Conservation (phyloP, 1,140 invertebrate species). For the Myzus persicae region DNA sequence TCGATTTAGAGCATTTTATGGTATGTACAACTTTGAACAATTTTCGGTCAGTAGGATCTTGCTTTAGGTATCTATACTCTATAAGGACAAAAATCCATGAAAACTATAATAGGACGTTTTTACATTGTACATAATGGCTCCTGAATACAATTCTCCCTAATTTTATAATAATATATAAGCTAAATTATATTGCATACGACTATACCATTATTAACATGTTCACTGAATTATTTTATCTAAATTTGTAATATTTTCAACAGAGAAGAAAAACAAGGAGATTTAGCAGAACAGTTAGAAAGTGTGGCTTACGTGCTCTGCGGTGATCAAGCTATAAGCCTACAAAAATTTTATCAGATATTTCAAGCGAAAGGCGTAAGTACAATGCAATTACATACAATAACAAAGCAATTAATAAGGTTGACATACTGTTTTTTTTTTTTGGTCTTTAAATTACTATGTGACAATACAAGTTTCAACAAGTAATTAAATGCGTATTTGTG, state of each 20-base stretch:
- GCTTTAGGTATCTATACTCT: no score
- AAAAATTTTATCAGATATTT: slow-evolving; percentile 79
- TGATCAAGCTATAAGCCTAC: slow-evolving; percentile 74
- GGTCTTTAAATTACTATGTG: neutral
- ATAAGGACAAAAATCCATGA: neutral
- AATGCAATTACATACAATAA: neutral
- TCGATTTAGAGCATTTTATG: neutral
- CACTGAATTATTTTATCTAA: slow-evolving; percentile 26
- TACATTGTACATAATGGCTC: neutral
- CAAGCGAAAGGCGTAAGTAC: slow-evolving; percentile 80
- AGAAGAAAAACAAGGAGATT: slow-evolving; percentile 82
- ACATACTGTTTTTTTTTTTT: neutral
- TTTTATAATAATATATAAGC: neutral
- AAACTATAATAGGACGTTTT: neutral
- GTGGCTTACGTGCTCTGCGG: slow-evolving; percentile 84
- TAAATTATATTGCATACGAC: neutral
- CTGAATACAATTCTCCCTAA: neutral
- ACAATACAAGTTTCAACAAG: neutral
- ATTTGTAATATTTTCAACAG: slow-evolving; percentile 66
- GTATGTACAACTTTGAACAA: neutral
- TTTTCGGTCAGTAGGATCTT: neutral
- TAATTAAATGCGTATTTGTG: neutral
- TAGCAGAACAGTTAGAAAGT: slow-evolving; percentile 83
- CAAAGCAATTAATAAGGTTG: neutral
- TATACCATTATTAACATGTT: neutral